These are phyloP conservation scores for Drosophila suzukii DNA, from an alignment of 1,140 invertebrate genomes.

Conservation along the genomic window DNA sequence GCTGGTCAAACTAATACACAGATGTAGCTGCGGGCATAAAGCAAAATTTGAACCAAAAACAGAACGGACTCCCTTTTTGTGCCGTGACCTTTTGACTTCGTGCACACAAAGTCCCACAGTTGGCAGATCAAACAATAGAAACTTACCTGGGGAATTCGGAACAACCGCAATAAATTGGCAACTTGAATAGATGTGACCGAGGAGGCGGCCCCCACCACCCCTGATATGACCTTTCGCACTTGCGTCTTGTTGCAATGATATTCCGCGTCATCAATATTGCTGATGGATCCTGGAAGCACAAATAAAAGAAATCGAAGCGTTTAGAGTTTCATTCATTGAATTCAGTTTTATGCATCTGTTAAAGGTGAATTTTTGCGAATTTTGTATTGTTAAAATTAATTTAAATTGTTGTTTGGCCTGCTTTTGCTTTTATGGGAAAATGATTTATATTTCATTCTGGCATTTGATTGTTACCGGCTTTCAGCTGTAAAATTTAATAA, in stretches of 20 bases:
- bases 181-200: slow-evolving; percentile 98
- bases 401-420: not conserved
- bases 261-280: slow-evolving; percentile 95
- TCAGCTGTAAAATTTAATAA: too few relatives aligned
- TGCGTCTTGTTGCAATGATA: slow-evolving; percentile 94
- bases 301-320: not conserved
- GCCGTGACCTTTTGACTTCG: not conserved
- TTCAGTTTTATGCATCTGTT: not conserved
- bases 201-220: slow-evolving; percentile 97
- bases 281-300: slow-evolving; percentile 93
- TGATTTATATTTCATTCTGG: too few relatives aligned
- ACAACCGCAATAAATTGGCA: slow-evolving; percentile 96
- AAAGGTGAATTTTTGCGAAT: not conserved
- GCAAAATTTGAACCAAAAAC: slow-evolving; percentile 21
- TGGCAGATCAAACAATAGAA: not conserved
- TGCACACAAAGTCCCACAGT: too few relatives aligned
- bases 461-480: too few relatives aligned
- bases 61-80: not conserved
- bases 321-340: not conserved
- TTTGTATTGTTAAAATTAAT: not conserved
- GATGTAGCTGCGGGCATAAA: slow-evolving; percentile 9
- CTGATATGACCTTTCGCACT: slow-evolving; percentile 95
- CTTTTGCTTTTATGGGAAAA: not conserved
- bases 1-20: not conserved
- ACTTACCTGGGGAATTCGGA: slow-evolving; percentile 96